phyloP scores from a whole-genome alignment of 2,888 invertebrate species.

The Coecobrya sp. region DNA sequence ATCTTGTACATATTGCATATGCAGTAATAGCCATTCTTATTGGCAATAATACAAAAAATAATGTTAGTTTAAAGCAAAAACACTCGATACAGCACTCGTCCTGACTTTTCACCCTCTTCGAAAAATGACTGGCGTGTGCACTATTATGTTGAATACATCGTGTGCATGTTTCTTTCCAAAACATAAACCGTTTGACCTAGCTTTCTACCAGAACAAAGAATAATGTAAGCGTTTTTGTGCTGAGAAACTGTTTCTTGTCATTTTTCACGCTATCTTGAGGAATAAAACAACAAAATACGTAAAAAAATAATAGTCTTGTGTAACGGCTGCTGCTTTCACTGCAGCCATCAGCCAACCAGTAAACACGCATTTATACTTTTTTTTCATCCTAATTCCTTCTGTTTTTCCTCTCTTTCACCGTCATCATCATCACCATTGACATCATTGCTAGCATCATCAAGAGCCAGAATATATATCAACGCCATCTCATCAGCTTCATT shows the following conservation, averaged over 20 bases:
- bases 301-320: neutral
- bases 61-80: no score
- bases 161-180: no score
- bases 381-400: neutral
- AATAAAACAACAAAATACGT: neutral
- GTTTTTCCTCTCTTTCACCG: neutral
- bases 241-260: neutral
- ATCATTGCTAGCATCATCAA: slow-evolving; percentile 32
- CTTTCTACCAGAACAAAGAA: no score
- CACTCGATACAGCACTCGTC: no score
- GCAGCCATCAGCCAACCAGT: neutral
- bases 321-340: neutral
- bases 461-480: neutral
- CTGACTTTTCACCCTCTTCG: no score
- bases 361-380: neutral
- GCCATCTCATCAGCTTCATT: slow-evolving; percentile 48
- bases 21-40: neutral
- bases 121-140: no score
- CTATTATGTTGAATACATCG: no score
- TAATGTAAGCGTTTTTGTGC: no score
- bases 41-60: no score
- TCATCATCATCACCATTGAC: neutral
- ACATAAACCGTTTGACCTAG: no score
- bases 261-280: neutral
- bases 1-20: neutral